These are phyloP conservation scores for Drosophila greeni DNA, from an alignment of 2,888 invertebrate genomes.

Conservation along the genomic window DNA sequence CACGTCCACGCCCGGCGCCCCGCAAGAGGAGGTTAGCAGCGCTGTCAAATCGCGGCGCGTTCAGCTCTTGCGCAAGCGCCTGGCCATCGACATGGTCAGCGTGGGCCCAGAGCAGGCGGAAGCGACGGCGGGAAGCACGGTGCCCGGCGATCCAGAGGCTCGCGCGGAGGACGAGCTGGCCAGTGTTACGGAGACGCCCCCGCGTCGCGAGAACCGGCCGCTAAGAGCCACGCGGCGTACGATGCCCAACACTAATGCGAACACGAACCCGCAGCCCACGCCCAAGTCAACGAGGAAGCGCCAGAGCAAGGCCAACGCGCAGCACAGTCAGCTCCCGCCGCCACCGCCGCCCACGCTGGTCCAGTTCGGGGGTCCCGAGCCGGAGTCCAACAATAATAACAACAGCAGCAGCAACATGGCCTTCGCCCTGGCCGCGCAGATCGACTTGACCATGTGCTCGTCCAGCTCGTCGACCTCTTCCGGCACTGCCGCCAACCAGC, in stretches of 20 bases:
- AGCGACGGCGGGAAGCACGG: constrained; percentile 8
- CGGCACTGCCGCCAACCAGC: constrained; percentile 35
- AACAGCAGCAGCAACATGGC: constrained; percentile 54
- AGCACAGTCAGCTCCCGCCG: constrained; percentile 10
- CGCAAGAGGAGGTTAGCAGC: constrained; percentile 35
- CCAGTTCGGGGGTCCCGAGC: constrained; percentile 31
- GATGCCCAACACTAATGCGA: constrained; percentile 43
- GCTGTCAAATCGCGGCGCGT: constrained; percentile 75
- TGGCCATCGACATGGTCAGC: constrained; percentile 77
- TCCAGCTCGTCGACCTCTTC: constrained; percentile 70
- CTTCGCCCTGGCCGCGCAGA: constrained; percentile 63
- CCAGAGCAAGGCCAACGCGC: constrained; percentile 32
- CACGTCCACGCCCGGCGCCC: constrained; percentile 7
- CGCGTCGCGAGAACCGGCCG: constrained; percentile 64
- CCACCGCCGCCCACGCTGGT: constrained; percentile 28
- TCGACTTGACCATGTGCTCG: constrained; percentile 75
- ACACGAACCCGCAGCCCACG: constrained; percentile 18
- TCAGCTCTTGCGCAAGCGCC: constrained; percentile 73
- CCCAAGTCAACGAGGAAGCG: constrained; percentile 38
- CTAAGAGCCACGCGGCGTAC: constrained; percentile 73
- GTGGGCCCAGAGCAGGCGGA: constrained; percentile 57
- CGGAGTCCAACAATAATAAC: constrained; percentile 42
- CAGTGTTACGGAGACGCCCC: constrained; percentile 29
- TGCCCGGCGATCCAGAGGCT: constrained; percentile 9
- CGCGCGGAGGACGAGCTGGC: constrained; percentile 13